These are phyloP conservation scores for Philereme transversata DNA, from an alignment of 2,888 invertebrate genomes.

Conservation along the genomic window DNA sequence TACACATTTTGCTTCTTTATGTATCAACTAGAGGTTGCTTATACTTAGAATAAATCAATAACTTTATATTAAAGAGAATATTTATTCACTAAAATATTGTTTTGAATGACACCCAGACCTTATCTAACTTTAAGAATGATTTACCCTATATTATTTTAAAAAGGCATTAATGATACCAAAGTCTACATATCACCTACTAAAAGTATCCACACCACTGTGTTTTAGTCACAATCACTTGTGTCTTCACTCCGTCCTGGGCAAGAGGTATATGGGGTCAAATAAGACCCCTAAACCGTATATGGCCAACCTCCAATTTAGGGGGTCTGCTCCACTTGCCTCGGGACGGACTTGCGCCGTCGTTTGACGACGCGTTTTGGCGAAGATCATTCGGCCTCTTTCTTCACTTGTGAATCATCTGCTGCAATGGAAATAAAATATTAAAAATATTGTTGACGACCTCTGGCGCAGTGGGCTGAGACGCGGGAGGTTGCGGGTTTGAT, in stretches of 20 bases:
- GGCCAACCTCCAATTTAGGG: constrained; percentile 7
- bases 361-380: constrained; percentile 81
- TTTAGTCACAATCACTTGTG: constrained; percentile 19
- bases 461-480: too few species aligned
- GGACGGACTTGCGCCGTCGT: constrained; percentile 75
- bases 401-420: constrained; percentile 73
- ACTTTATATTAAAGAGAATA: too few species aligned
- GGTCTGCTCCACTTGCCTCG: constrained; percentile 65
- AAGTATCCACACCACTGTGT: constrained; percentile 3
- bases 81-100: too few species aligned
- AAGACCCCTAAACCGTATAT: background rate
- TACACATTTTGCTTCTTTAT: too few species aligned
- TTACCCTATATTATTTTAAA: too few species aligned
- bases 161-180: too few species aligned
- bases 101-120: too few species aligned
- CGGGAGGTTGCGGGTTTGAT: too few species aligned
- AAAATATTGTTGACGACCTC: background rate
- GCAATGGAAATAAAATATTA: constrained; percentile 34
- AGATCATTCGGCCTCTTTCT: constrained; percentile 80
- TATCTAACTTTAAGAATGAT: too few species aligned
- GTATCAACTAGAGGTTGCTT: too few species aligned
- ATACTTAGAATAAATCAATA: too few species aligned
- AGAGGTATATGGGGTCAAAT: background rate
- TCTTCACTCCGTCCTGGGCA: constrained; percentile 17
- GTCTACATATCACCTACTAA: constrained; percentile 4